A percentile compares a stretch with the other conserved stretches of the same genome.
phyloP scores from a whole-genome alignment of 2,888 invertebrate genomes.

The Sycophila texana region DNA sequence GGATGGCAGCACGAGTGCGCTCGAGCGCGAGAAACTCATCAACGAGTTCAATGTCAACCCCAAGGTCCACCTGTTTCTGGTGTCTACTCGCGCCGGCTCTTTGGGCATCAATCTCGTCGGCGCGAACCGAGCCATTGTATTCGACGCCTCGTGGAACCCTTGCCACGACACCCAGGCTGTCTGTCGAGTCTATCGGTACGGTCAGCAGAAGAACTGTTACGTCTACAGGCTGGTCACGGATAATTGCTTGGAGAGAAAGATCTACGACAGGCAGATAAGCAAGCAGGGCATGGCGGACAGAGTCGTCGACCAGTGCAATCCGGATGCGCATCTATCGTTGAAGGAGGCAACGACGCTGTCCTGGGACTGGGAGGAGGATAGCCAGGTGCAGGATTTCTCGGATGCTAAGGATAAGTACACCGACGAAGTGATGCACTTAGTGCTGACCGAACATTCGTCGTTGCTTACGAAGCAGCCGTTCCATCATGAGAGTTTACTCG shows the following conservation, averaged over 20 bases:
- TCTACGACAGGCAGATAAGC: conserved; percentile 98
- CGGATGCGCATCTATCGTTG: conserved; percentile 93
- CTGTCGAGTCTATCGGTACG: conserved; percentile 92
- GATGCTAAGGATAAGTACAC: conserved; percentile 84
- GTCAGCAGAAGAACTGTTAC: conserved; percentile 95
- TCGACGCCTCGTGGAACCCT: conserved; percentile 99
- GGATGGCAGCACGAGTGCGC: conserved; percentile 96
- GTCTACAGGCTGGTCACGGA: conserved; percentile 98
- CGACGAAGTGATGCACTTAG: conserved; percentile 86
- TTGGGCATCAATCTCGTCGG: conserved; percentile 98
- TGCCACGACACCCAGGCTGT: conserved; percentile 99
- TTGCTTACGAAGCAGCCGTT: conserved; percentile 90
- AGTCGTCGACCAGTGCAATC: conserved; percentile 98
- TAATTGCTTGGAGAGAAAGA: conserved; percentile 97
- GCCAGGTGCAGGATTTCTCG: conserved; percentile 85
- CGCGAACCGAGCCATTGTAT: conserved; percentile 97
- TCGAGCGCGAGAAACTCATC: conserved; percentile 96
- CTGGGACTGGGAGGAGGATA: conserved; percentile 92
- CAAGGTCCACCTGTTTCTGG: conserved; percentile 92
- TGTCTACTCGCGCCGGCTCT: conserved; percentile 97
- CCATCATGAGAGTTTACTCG: conserved; percentile 94
- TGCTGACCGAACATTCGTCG: conserved; percentile 81
- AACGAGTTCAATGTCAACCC: conserved; percentile 96
- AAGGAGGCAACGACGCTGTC: conserved; percentile 93
- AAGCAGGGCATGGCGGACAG: conserved; percentile 99